phyloP scores from a whole-genome alignment of 2,797 vertebrate species.

The Harpagifer antarcticus region DNA sequence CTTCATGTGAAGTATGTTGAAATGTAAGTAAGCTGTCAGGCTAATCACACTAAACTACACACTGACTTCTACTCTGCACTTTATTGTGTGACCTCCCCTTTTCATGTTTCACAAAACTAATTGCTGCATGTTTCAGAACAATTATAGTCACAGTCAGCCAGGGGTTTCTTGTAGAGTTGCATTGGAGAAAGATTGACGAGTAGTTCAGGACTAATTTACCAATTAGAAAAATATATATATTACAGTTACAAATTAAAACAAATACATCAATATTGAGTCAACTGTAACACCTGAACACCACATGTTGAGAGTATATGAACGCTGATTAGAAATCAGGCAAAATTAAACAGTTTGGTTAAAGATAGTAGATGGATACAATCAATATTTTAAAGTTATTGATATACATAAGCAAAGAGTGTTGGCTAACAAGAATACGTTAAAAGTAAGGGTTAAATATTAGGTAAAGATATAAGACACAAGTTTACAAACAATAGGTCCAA shows the following conservation, averaged over 20 bases:
- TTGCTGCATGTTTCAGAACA: background rate
- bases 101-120: background rate
- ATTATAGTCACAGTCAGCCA: background rate
- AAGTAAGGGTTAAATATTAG: background rate
- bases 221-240: background rate
- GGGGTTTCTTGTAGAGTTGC: background rate
- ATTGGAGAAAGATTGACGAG: background rate
- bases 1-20: conserved; percentile 18
- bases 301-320: background rate
- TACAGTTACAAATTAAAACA: background rate
- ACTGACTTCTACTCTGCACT: background rate
- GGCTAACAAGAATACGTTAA: too few relatives aligned
- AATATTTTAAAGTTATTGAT: background rate
- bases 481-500: background rate
- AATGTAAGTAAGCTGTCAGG: conserved; percentile 3
- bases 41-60: background rate
- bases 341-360: background rate
- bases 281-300: background rate
- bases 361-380: background rate
- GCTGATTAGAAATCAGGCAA: background rate
- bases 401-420: background rate
- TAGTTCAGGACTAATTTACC: background rate
- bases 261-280: background rate
- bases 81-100: background rate
- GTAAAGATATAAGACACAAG: background rate